Conservation (phyloP, 2,797 vertebrate species). For the Microcaecilia unicolor region DNA sequence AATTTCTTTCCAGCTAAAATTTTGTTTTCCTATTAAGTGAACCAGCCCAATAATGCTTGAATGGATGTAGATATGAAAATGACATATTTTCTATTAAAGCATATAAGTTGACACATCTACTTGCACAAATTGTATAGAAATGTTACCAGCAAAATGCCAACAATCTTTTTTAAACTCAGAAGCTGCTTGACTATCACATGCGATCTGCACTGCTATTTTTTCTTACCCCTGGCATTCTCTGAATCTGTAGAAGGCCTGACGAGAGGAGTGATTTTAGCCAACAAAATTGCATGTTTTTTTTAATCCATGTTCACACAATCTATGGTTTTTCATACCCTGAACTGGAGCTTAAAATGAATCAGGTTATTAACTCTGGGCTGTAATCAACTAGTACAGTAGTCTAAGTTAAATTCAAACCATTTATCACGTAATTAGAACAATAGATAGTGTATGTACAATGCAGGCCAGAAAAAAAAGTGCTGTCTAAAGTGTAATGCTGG, state of each 20-base stretch:
- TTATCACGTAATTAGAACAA: constrained; percentile 64
- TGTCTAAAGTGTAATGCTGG: constrained; percentile 68
- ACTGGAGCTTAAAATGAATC: constrained; percentile 55
- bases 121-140: constrained; percentile 62
- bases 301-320: constrained; percentile 48
- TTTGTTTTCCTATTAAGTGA: constrained; percentile 24
- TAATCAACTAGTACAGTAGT: constrained; percentile 63
- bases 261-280: constrained; percentile 44
- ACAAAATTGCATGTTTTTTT: constrained; percentile 59
- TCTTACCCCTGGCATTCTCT: constrained; percentile 35
- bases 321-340: constrained; percentile 53
- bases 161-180: constrained; percentile 53
- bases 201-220: constrained; percentile 63
- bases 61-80: constrained; percentile 36
- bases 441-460: constrained; percentile 72
- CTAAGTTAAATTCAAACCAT: constrained; percentile 57
- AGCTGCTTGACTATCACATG: constrained; percentile 76
- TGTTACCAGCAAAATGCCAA: constrained; percentile 58
- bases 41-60: constrained; percentile 41
- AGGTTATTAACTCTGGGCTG: constrained; percentile 57
- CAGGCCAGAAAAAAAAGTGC: constrained; percentile 69
- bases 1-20: constrained; percentile 51
- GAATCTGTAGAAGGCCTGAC: constrained; percentile 41
- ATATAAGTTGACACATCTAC: too few species aligned
- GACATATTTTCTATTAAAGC: constrained; percentile 48